A percentile compares a stretch with the other conserved stretches of the same genome.
These are phyloP conservation scores for Vanessa atalanta DNA, from an alignment of 1,140 invertebrate genomes.

Conservation along the genomic window DNA sequence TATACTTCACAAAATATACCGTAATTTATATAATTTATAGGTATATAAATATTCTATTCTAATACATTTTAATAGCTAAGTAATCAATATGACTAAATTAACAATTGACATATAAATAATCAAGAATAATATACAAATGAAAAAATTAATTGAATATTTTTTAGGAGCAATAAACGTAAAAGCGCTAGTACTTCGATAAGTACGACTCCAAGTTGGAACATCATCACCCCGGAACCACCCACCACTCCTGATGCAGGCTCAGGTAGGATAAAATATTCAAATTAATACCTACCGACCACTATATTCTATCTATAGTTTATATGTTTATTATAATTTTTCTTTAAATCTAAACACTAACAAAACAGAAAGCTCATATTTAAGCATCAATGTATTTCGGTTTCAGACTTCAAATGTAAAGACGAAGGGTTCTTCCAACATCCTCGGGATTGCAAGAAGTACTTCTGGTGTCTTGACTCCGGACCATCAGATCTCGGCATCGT, in stretches of 20 bases:
- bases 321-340: background rate
- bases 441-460: conserved; percentile 96
- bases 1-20: too few species aligned
- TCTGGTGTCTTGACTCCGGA: conserved; percentile 95
- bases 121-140: too few species aligned
- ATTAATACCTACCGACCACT: too few species aligned
- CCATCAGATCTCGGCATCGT: conserved; percentile 94
- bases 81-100: too few species aligned
- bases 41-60: too few species aligned
- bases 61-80: too few species aligned
- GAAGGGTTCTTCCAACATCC: conserved; percentile 97
- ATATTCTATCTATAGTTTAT: too few species aligned
- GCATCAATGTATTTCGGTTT: conserved; percentile 31
- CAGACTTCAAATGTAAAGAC: conserved; percentile 94
- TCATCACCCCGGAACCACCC: conserved; percentile 91
- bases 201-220: conserved; percentile 71
- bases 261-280: conserved; percentile 78
- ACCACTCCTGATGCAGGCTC: conserved; percentile 94
- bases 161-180: conserved; percentile 59
- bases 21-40: too few species aligned
- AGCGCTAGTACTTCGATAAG: conserved; percentile 42
- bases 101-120: too few species aligned
- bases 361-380: background rate
- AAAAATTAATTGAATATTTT: conserved; percentile 7
- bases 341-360: too few species aligned